A percentile compares a stretch with the other conserved stretches of the same genome.
These are phyloP conservation scores for Polyommatus iphigenia DNA, from an alignment of 2,888 invertebrate species.

Conservation along the genomic window DNA sequence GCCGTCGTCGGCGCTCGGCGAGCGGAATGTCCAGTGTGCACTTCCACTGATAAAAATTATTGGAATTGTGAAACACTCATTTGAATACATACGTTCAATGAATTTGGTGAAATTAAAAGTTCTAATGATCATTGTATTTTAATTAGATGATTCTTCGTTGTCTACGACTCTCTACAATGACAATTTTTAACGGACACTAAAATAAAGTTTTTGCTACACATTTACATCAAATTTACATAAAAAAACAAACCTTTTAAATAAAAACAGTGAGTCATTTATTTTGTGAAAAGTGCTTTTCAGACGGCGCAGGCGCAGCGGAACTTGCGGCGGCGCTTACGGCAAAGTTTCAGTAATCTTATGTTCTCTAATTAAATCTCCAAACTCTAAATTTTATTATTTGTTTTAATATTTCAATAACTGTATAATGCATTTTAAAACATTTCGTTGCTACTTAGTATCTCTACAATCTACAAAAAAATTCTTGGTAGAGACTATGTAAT, in stretches of 20 bases:
- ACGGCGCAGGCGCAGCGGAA: no score
- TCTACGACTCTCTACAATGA: background rate
- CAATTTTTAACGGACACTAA: background rate
- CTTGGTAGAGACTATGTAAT: background rate
- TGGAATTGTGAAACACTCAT: constrained; percentile 23
- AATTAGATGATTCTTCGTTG: constrained; percentile 21
- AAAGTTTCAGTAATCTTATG: background rate
- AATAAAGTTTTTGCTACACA: background rate
- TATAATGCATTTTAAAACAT: background rate
- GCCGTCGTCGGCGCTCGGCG: background rate
- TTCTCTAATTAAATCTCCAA: background rate
- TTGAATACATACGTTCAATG: constrained; percentile 25
- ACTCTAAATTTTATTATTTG: background rate
- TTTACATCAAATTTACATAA: background rate
- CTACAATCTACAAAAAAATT: background rate
- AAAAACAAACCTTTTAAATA: background rate
- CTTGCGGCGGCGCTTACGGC: background rate
- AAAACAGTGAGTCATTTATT: background rate
- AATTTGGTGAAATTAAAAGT: constrained; percentile 29
- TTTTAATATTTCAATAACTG: background rate
- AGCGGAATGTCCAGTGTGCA: constrained; percentile 23
- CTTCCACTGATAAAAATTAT: constrained; percentile 27
- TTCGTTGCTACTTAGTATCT: background rate
- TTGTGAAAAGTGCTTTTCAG: background rate
- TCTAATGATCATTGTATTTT: constrained; percentile 26